Percentiles rank a stretch among this genome's conserved stretches.
These are phyloP conservation scores for Plutomurus gul DNA, from an alignment of 1,140 invertebrate species.

Conservation along the genomic window DNA sequence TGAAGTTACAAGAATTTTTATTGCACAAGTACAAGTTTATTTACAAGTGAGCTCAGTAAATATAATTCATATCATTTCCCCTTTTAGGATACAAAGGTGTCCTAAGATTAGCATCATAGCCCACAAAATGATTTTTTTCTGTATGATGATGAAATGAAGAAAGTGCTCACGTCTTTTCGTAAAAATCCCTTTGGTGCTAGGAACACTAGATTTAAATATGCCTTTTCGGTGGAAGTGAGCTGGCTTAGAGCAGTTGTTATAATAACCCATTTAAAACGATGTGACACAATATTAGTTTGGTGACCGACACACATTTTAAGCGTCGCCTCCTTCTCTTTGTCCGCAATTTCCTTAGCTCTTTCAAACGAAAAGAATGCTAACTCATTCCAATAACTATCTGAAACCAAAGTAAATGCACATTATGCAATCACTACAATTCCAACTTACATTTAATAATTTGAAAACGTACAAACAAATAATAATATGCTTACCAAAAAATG, in stretches of 20 bases:
- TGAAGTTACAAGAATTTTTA: too few species aligned
- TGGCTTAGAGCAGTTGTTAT: slow-evolving; percentile 39
- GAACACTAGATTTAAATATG: slow-evolving; percentile 47
- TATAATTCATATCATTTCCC: slow-evolving; percentile 4
- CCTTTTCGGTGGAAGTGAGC: slow-evolving; percentile 44
- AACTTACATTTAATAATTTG: not conserved
- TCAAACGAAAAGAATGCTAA: slow-evolving; percentile 49
- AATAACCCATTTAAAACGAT: slow-evolving; percentile 36
- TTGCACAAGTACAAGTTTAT: too few species aligned
- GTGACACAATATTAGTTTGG: not conserved
- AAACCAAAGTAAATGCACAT: not conserved
- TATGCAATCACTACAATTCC: too few species aligned
- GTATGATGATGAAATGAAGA: not conserved
- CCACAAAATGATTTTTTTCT: not conserved
- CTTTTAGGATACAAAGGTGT: slow-evolving; percentile 14
- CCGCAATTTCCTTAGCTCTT: slow-evolving; percentile 48
- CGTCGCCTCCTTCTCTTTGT: slow-evolving; percentile 45
- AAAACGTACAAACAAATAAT: not conserved
- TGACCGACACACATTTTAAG: slow-evolving; percentile 14
- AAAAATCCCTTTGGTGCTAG: slow-evolving; percentile 53
- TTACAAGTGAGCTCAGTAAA: not conserved
- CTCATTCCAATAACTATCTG: slow-evolving; percentile 34
- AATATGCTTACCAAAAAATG: not conserved
- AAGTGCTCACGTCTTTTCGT: slow-evolving; percentile 49
- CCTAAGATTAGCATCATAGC: not conserved